Evolutionary conservation across 2,113 vertebrate species (phyloP).

Genomic region (Zosterops hypoxanthus): DNA sequence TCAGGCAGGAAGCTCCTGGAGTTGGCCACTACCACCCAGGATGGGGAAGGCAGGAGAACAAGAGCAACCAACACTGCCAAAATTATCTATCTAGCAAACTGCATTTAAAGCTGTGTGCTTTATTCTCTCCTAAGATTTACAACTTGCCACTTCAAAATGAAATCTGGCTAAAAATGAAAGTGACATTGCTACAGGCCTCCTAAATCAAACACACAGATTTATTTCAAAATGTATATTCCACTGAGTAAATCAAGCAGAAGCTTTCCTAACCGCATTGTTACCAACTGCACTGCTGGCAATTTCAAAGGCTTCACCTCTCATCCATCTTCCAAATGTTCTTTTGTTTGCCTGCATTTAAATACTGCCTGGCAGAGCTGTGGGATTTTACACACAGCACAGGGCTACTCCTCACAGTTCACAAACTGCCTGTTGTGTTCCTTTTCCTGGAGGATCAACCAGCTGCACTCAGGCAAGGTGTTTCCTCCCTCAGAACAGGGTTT

Average conservation of each 20-base stretch:
- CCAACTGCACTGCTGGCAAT: background rate
- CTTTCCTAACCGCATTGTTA: background rate
- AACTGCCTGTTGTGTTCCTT: background rate
- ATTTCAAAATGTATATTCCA: background rate
- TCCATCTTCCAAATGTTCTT: background rate
- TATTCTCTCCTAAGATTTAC: background rate
- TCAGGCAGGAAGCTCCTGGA: background rate
- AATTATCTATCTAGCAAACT: background rate
- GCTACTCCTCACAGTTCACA: background rate
- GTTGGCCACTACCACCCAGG: background rate
- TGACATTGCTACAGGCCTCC: background rate
- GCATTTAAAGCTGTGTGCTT: background rate
- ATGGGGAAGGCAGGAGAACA: background rate
- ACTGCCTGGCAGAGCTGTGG: background rate
- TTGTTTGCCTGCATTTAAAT: background rate
- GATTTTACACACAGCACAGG: background rate
- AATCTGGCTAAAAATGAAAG: background rate
- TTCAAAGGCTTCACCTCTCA: background rate
- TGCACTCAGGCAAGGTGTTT: background rate
- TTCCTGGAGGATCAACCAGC: background rate
- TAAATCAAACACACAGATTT: background rate
- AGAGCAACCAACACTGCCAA: background rate
- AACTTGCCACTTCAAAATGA: background rate
- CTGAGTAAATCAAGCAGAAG: background rate
- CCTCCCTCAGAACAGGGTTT: background rate